Conservation (phyloP, 1,140 invertebrate genomes). For the Heliconius hewitsoni region DNA sequence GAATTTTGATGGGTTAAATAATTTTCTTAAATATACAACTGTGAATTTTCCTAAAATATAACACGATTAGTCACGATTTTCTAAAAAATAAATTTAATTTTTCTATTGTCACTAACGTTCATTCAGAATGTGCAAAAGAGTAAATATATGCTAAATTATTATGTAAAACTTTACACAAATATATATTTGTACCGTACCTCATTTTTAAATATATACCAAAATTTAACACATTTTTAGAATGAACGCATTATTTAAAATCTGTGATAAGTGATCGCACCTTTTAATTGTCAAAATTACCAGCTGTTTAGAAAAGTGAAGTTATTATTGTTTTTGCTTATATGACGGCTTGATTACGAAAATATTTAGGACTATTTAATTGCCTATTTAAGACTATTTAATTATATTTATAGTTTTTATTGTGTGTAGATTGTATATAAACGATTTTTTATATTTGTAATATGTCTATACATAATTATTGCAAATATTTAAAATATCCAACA, state of each 20-base stretch:
- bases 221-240: neutral
- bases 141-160: neutral
- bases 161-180: neutral
- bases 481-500: neutral
- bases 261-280: neutral
- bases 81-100: neutral
- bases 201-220: neutral
- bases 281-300: slow-evolving; percentile 8
- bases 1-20: neutral
- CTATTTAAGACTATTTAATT: too few species aligned
- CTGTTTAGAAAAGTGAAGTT: neutral
- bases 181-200: neutral
- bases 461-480: neutral
- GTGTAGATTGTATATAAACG: neutral
- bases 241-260: slow-evolving; percentile 9
- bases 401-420: neutral
- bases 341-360: neutral
- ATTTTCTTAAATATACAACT: neutral
- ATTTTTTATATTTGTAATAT: neutral
- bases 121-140: neutral
- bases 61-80: neutral
- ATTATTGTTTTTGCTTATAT: neutral
- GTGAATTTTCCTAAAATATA: neutral
- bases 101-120: neutral
- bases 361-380: neutral